Conservation (phyloP, 2,888 invertebrate species). For the Scaptomyza polygonia region DNA sequence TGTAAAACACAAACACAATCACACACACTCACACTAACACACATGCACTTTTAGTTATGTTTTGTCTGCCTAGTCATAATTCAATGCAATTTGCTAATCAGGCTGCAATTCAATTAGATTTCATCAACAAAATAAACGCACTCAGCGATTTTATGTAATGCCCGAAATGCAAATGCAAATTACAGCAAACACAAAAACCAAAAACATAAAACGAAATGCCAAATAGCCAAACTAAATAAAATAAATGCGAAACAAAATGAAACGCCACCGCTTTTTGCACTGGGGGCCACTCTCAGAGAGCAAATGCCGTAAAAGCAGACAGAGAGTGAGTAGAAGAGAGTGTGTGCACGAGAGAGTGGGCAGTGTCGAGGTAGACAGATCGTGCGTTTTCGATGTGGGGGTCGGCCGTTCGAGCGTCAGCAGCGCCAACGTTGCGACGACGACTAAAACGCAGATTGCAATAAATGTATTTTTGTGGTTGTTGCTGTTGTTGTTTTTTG, state of each 20-base stretch:
- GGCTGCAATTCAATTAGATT: constrained; percentile 57
- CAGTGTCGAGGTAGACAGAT: constrained; percentile 31
- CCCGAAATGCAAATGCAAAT: constrained; percentile 56
- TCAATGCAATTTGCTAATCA: constrained; percentile 52
- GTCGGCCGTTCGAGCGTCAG: constrained; percentile 29
- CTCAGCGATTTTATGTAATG: constrained; percentile 71
- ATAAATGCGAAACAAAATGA: constrained; percentile 51
- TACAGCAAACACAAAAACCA: constrained; percentile 19
- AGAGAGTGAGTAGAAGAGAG: constrained; percentile 13
- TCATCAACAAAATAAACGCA: constrained; percentile 59
- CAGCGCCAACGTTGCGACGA: constrained; percentile 21
- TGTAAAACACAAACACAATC: constrained; percentile 6
- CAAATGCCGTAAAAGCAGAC: constrained; percentile 4
- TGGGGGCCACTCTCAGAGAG: constrained; percentile 22
- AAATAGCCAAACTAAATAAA: constrained; percentile 61
- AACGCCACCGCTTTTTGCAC: constrained; percentile 45
- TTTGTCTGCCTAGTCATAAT: constrained; percentile 15
- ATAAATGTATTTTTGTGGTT: constrained; percentile 35
- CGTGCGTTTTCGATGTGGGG: constrained; percentile 61
- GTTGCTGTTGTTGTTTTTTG: constrained; percentile 28
- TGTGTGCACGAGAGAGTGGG: constrained; percentile 26
- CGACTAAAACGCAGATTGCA: constrained; percentile 66
- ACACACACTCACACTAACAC: background rate
- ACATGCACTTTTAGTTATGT: background rate
- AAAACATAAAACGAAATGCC: constrained; percentile 50